Evolutionary conservation across 2,113 vertebrate genomes (phyloP).

Genomic region (Poecile atricapillus): DNA sequence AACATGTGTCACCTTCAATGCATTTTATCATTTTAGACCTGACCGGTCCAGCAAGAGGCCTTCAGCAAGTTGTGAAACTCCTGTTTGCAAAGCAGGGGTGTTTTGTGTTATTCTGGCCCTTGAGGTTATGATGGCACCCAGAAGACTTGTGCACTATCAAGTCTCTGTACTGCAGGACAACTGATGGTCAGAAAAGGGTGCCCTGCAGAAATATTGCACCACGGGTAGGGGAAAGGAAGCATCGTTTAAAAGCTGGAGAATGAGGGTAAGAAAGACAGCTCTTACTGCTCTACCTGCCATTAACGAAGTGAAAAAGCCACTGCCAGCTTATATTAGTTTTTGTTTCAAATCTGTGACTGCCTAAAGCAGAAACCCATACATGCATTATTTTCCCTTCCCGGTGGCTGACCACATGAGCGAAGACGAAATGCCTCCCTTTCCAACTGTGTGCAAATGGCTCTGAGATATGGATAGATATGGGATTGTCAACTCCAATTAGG

Average conservation of each 20-base stretch:
- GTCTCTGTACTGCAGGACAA: background rate
- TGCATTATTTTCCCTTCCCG: background rate
- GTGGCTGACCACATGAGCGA: background rate
- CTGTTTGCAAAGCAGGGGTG: background rate
- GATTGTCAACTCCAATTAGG: slow-evolving; percentile 31
- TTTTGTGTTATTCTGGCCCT: background rate
- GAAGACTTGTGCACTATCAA: background rate
- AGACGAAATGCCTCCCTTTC: background rate
- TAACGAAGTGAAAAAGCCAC: background rate
- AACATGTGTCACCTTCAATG: rapidly evolving
- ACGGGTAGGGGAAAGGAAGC: background rate
- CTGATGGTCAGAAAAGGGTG: background rate
- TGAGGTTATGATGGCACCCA: background rate
- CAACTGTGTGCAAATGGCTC: background rate
- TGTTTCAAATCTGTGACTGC: background rate
- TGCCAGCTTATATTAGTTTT: background rate
- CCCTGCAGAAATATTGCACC: background rate
- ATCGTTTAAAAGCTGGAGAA: background rate
- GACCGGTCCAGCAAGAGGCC: background rate
- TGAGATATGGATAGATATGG: slow-evolving; percentile 35
- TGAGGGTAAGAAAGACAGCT: background rate
- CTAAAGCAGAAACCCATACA: background rate
- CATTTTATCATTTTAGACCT: rapidly evolving
- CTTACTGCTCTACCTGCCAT: background rate
- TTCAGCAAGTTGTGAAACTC: background rate